These are phyloP conservation scores for Apantesis nais DNA, from an alignment of 2,888 invertebrate genomes.

Conservation along the genomic window DNA sequence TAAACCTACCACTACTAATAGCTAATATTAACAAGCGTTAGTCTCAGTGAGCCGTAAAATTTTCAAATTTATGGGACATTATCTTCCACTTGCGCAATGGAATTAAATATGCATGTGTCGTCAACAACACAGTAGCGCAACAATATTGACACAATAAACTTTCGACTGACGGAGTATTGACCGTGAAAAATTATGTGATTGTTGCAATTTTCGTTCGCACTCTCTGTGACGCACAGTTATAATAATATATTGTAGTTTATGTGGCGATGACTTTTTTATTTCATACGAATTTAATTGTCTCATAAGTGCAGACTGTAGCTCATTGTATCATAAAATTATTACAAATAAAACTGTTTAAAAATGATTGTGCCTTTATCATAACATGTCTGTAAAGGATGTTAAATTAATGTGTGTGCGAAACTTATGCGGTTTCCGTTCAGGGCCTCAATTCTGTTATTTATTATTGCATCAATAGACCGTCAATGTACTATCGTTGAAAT, in stretches of 20 bases:
- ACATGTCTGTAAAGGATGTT: not conserved
- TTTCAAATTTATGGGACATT: not conserved
- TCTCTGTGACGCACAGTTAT: conserved; percentile 58
- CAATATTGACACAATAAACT: conserved; percentile 35
- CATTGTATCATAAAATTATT: conserved; percentile 27
- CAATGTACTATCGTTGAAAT: no score
- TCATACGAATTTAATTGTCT: conserved; percentile 46
- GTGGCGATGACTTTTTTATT: conserved; percentile 44
- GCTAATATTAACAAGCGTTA: not conserved
- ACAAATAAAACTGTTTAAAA: conserved; percentile 30
- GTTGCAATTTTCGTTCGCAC: conserved; percentile 54
- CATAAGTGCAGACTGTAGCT: conserved; percentile 32
- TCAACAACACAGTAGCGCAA: conserved; percentile 16
- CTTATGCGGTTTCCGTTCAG: not conserved
- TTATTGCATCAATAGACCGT: no score
- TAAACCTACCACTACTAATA: not conserved
- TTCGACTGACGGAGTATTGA: conserved; percentile 38
- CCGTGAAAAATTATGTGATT: conserved; percentile 53
- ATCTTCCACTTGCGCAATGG: conserved; percentile 15
- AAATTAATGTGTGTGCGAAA: not conserved
- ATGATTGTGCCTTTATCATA: conserved; percentile 12
- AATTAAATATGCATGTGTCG: conserved; percentile 14
- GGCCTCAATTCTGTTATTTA: no score
- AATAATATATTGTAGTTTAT: conserved; percentile 46
- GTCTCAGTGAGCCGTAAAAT: not conserved